These are phyloP conservation scores for Nycticebus coucang DNA, from an alignment of 2,113 vertebrate genomes.

Conservation along the genomic window DNA sequence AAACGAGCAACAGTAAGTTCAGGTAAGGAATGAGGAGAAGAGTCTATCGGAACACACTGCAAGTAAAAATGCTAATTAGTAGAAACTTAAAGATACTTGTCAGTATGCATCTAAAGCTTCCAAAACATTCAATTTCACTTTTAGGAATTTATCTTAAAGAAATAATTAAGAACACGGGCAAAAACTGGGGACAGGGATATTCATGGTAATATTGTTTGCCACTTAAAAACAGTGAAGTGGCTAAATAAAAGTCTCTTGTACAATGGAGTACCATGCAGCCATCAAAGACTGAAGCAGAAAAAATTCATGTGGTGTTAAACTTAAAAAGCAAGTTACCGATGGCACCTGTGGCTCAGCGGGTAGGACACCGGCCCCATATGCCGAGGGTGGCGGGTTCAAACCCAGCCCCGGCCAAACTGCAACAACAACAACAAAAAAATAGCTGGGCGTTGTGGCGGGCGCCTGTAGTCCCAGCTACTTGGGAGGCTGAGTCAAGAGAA, in stretches of 20 bases:
- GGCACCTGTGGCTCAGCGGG: too few relatives aligned
- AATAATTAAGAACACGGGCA: background rate
- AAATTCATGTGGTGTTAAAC: too few relatives aligned
- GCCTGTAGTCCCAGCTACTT: too few relatives aligned
- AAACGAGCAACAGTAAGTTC: background rate
- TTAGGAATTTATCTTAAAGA: background rate
- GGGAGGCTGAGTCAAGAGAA: too few relatives aligned
- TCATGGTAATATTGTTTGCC: background rate
- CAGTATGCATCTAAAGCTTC: background rate
- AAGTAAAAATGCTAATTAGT: background rate
- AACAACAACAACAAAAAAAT: too few relatives aligned
- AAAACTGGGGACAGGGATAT: background rate
- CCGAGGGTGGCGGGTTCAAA: too few relatives aligned
- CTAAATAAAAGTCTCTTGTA: background rate
- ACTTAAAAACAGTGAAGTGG: background rate
- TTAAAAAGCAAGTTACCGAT: background rate
- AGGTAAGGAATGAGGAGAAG: background rate
- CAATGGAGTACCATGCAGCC: background rate
- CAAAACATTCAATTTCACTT: background rate
- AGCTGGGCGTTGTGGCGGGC: too few relatives aligned
- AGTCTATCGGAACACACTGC: too few relatives aligned
- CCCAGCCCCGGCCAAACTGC: too few relatives aligned
- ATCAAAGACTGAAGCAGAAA: background rate
- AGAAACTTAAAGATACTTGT: background rate
- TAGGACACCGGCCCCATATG: too few relatives aligned